Percentiles rank a stretch among this genome's conserved stretches.
phyloP scores from a whole-genome alignment of 2,888 invertebrate species.

The Trichopoda pennipes region DNA sequence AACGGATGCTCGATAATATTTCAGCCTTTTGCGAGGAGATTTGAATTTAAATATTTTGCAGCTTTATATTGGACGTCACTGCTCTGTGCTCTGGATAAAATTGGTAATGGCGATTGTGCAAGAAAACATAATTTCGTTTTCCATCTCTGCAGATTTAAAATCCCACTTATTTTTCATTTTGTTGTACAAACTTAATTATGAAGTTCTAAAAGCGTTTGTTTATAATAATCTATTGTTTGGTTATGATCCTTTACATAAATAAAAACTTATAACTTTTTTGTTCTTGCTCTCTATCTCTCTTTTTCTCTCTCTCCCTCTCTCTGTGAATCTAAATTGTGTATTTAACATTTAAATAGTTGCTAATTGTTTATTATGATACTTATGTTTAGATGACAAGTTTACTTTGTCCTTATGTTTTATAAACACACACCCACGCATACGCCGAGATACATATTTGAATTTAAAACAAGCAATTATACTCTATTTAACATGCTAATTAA shows the following conservation, averaged over 20 bases:
- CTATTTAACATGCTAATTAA: slow-evolving; percentile 64
- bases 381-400: slow-evolving; percentile 58
- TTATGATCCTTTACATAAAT: slow-evolving; percentile 31
- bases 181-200: slow-evolving; percentile 1
- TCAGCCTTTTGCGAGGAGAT: no score
- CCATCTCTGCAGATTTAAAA: no score
- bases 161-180: no score
- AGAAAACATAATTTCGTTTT: no score
- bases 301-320: not conserved
- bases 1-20: no score
- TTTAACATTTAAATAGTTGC: slow-evolving; percentile 69
- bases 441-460: slow-evolving; percentile 12
- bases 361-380: slow-evolving; percentile 68
- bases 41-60: no score
- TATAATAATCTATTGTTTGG: not conserved
- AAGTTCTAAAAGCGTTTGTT: not conserved
- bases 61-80: no score
- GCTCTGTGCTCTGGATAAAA: no score
- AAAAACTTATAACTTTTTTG: slow-evolving; percentile 34
- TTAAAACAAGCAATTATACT: slow-evolving; percentile 39
- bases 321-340: slow-evolving; percentile 61
- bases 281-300: no score
- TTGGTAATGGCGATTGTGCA: no score
- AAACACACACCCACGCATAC: not conserved
- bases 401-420: slow-evolving; percentile 24